Base-by-base conservation (phyloP, 2,797 vertebrate species). In the Sarcophilus harrisii region DNA sequence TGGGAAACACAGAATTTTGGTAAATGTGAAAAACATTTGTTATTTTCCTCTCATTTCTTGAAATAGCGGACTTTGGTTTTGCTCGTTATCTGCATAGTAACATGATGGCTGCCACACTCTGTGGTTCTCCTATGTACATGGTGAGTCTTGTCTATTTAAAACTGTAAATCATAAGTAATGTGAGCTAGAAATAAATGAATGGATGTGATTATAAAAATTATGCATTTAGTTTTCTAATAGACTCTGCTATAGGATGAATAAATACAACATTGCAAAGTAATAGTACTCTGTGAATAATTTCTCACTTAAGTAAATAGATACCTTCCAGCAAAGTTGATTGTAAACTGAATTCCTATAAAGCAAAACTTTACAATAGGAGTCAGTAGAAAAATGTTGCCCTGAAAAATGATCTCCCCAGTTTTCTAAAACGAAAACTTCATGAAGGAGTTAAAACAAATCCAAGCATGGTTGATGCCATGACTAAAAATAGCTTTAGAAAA, bases 21-120 rank as follows among this genome's bases (percentile, higher is more conserved):
- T 95, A 95, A 95, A 30, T 96, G 45, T 96, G 94, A 94, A 14
- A 91, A 94, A 59, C 18, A 96, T 16, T 58, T 94, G 52, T 97
- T 55, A 92, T 96, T 96, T 97, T 57, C 66, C 90, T 96, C 96
- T 95, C 95, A 81, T 98, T 98, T 98, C 96, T 97, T 98, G 97
- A 32, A 92, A 91, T 98, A 99, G 99, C 99, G 98, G 99, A 99
- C 98, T 99, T 99, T 98, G 99, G 99, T 92, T 99, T 99, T 96
- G 99, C 99, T 95, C 99, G 99, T 90, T 99, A 99, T 95, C 99
- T 99, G 90, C 99, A 99, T 97, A 99, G 99, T 98, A 99, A 99
- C 98, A 99, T 99, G 99, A 99, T 99, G 99, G 99, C 99, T n/a
- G 99, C 99, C 96, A 99, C 99, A 0, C 98, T 99, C 4, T 99